Evolutionary conservation across 2,113 vertebrate genomes (phyloP), one percentile per base, ranked within the genome.

Genomic region (Pelecanus crispus): DNA sequence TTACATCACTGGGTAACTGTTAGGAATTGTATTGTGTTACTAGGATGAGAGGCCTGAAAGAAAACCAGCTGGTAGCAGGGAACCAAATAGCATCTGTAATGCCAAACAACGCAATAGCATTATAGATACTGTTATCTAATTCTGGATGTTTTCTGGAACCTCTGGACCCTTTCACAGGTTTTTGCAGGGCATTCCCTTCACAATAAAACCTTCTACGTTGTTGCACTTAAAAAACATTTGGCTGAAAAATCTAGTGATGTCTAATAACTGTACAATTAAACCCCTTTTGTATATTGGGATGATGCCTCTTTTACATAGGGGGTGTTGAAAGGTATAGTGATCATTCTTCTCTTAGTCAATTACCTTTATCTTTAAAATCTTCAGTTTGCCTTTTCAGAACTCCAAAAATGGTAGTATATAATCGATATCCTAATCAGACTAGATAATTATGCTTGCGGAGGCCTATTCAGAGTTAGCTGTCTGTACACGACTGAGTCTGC

Each of bases 331-430:
- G 28, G 14, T 86, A 42, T 32, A 78, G 49, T 32, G 49, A 81
- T 94, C 6, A 18, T 93, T 94, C 81, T 95, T 95, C 59, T 81
- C 70, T 71, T 72, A 66, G 68, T 92, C 83, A 91, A 82, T 95
- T 91, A 86, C 19, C 36, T 91, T 93, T 93, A 80, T 93, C 92
- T 90, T 87, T 80, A 78, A 82, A 86, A 94, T 91, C 80, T 91
- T 77, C 73, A 70, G 12, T 78, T 86, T 55, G 40, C 66, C 78
- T 83, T 92, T 89, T 92, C 62, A 74, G 62, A 47, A 56, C 65
- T 79, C 79, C 25, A 61, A 50, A 89, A 96, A 63, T 70, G 31
- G 34, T 79, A n/a, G 44, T 66, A 81, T 88, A 72, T 90, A 93
- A 85, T 94, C 47, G 2, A 78, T 93, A 68, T 68, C 50, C n/a